phyloP scores from a whole-genome alignment of 2,888 invertebrate genomes.

The Petrophora chlorosata region DNA sequence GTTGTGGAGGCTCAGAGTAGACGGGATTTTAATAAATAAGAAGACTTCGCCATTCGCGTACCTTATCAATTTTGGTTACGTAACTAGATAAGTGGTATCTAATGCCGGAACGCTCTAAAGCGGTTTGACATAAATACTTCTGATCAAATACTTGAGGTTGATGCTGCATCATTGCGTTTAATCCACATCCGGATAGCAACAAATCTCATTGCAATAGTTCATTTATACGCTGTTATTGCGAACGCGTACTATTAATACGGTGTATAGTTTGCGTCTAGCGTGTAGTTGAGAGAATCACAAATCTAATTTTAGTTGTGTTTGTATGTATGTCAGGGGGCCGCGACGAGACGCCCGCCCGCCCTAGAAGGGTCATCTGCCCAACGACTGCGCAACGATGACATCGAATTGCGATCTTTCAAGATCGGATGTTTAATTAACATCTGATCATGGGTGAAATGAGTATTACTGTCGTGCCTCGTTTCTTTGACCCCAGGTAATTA shows the following conservation, averaged over 20 bases:
- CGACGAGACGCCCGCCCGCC: constrained; percentile 61
- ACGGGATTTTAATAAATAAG: background rate
- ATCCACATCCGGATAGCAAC: constrained; percentile 46
- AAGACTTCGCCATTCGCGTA: background rate
- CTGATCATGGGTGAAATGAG: background rate
- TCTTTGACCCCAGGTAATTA: too few relatives aligned
- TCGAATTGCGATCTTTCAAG: constrained; percentile 12
- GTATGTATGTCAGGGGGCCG: constrained; percentile 81
- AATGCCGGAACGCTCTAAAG: constrained; percentile 3
- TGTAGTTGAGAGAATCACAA: constrained; percentile 68
- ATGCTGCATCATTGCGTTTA: constrained; percentile 11
- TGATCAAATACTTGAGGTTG: background rate
- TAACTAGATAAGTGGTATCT: background rate
- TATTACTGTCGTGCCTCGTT: too few relatives aligned
- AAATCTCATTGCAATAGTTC: constrained; percentile 50
- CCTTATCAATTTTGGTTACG: background rate
- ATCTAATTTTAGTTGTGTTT: constrained; percentile 75
- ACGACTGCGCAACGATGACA: constrained; percentile 33
- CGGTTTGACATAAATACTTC: constrained; percentile 2
- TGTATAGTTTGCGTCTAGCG: constrained; percentile 72
- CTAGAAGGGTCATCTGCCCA: constrained; percentile 73
- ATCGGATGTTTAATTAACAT: background rate
- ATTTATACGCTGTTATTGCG: constrained; percentile 59
- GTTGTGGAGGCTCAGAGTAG: background rate
- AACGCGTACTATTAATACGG: constrained; percentile 57